Conservation (phyloP, 2,888 invertebrate species). For the Lissonota sp. region DNA sequence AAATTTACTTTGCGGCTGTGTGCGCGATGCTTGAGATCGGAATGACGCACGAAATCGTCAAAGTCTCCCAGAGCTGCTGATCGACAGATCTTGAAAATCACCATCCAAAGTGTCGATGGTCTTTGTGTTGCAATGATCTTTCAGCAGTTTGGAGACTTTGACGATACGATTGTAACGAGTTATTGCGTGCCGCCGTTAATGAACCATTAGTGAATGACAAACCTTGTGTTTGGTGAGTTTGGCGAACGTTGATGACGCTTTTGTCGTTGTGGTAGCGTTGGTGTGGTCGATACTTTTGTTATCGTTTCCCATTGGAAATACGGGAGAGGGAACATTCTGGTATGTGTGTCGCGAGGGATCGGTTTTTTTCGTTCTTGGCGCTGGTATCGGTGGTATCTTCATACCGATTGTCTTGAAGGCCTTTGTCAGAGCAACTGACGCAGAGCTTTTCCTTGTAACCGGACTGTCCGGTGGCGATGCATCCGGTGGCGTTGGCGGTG, state of each 20-base stretch:
- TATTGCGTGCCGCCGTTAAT: slow-evolving; percentile 55
- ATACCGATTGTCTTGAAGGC: slow-evolving; percentile 12
- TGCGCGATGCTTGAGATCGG: slow-evolving; percentile 57
- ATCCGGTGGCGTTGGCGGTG: slow-evolving; percentile 55
- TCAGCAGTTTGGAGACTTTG: not conserved
- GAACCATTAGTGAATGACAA: slow-evolving; percentile 75
- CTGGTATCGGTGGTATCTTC: slow-evolving; percentile 74
- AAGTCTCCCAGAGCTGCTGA: slow-evolving; percentile 22
- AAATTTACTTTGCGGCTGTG: slow-evolving; percentile 35
- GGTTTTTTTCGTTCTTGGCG: slow-evolving; percentile 76
- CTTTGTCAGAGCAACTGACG: not conserved
- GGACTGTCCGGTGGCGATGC: slow-evolving; percentile 31
- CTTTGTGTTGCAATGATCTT: not conserved
- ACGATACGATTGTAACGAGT: slow-evolving; percentile 15
- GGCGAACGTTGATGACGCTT: slow-evolving; percentile 53
- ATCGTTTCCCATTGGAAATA: slow-evolving; percentile 80
- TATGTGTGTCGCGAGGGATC: slow-evolving; percentile 84
- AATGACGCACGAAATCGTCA: slow-evolving; percentile 45
- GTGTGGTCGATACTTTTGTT: slow-evolving; percentile 22
- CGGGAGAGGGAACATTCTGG: slow-evolving; percentile 85
- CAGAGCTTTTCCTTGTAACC: not conserved
- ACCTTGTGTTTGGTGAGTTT: slow-evolving; percentile 74
- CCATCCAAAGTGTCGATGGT: not conserved
- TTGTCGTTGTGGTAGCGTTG: slow-evolving; percentile 55
- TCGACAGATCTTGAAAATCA: not conserved